Percentiles rank a stretch among this genome's conserved stretches.
Conservation (phyloP, 2,888 invertebrate genomes). For the Teleiodes luculella region DNA sequence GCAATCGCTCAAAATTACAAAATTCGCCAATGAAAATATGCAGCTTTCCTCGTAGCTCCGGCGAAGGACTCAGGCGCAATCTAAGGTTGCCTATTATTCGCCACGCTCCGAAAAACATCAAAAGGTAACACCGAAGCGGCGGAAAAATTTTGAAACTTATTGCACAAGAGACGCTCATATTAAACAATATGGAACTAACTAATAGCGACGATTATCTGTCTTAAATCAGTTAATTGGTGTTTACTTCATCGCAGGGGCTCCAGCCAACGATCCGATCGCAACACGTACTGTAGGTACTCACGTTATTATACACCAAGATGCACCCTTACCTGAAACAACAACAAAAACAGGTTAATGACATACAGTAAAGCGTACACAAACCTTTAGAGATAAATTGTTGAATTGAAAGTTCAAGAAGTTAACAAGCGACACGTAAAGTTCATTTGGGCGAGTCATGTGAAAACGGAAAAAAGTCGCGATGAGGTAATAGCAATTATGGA, state of each 20-base stretch:
- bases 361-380: background rate
- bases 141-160: slow-evolving; percentile 74
- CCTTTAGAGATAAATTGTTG: slow-evolving; percentile 1
- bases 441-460: slow-evolving; percentile 36
- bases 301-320: slow-evolving; percentile 10
- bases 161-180: slow-evolving; percentile 71
- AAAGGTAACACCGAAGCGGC: slow-evolving; percentile 72
- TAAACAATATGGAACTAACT: slow-evolving; percentile 72
- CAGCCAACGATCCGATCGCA: slow-evolving; percentile 36
- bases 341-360: slow-evolving; percentile 30
- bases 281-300: slow-evolving; percentile 24
- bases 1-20: slow-evolving; percentile 54
- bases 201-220: slow-evolving; percentile 71
- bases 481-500: slow-evolving; percentile 56
- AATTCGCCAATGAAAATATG: slow-evolving; percentile 63
- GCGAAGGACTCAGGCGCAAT: slow-evolving; percentile 74
- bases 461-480: slow-evolving; percentile 46
- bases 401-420: slow-evolving; percentile 47
- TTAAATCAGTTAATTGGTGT: slow-evolving; percentile 73
- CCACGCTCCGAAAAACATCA: slow-evolving; percentile 77
- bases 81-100: slow-evolving; percentile 76
- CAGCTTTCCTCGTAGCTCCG: slow-evolving; percentile 66
- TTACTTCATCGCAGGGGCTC: slow-evolving; percentile 50
- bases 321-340: slow-evolving; percentile 66
- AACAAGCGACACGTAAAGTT: slow-evolving; percentile 45